Evolutionary conservation across 2,113 vertebrate species (phyloP).

Genomic region (Atlantisia rogersi): DNA sequence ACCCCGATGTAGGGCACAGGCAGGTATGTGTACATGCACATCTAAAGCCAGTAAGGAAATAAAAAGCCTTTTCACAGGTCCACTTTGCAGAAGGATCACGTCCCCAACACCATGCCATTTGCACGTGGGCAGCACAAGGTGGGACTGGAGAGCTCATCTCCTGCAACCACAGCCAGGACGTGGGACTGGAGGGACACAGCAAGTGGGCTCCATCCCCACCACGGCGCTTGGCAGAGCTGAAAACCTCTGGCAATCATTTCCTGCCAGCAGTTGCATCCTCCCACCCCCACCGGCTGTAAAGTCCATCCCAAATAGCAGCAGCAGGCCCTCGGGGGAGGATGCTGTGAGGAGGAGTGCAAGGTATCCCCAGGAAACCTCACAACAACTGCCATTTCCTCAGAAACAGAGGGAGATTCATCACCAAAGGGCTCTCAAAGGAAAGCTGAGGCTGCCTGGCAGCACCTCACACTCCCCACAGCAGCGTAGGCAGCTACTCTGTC

Average conservation of each 20-base stretch:
- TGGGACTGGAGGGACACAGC: background rate
- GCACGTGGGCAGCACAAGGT: background rate
- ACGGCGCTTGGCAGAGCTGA: background rate
- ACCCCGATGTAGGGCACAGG: accelerated
- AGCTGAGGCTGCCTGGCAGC: background rate
- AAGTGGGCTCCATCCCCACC: background rate
- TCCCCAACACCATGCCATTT: accelerated
- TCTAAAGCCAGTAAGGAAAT: background rate
- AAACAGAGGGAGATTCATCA: background rate
- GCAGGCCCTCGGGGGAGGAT: background rate
- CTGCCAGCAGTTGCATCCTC: background rate
- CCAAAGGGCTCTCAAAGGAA: background rate
- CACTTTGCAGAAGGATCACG: background rate
- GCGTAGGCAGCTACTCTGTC: background rate
- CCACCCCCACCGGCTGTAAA: background rate
- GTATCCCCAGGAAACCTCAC: slow-evolving; percentile 1
- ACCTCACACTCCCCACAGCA: background rate
- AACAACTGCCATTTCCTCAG: background rate
- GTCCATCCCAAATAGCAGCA: background rate
- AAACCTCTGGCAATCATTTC: slow-evolving; percentile 21
- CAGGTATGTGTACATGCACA: accelerated
- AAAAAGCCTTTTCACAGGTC: accelerated
- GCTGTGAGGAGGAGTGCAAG: background rate
- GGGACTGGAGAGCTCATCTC: background rate
- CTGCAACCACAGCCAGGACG: background rate